phyloP scores from a whole-genome alignment of 2,888 invertebrate genomes.

The Unio delphinus region DNA sequence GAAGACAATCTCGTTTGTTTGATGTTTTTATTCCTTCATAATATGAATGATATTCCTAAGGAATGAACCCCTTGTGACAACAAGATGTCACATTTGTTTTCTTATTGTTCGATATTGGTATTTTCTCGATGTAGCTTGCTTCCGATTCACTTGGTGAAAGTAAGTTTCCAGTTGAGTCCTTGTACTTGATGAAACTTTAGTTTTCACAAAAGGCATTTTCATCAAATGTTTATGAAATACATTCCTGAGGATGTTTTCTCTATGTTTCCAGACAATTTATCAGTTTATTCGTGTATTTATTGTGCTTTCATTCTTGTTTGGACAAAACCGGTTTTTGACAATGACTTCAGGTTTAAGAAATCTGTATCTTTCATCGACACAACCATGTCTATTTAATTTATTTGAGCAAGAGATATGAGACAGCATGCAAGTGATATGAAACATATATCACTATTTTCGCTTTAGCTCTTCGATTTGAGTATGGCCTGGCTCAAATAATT shows the following conservation, averaged over 20 bases:
- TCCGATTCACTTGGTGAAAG: not conserved
- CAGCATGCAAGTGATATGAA: slow-evolving; percentile 10
- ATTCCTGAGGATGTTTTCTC: not conserved
- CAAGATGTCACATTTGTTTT: slow-evolving; percentile 5
- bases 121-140: not conserved
- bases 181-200: not conserved
- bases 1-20: not conserved
- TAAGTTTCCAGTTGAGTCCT: not conserved
- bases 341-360: slow-evolving; percentile 1
- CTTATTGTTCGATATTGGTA: slow-evolving; percentile 3
- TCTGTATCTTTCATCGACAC: slow-evolving; percentile 7
- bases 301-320: slow-evolving; percentile 1
- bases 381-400: not conserved
- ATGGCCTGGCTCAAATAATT: slow-evolving; percentile 11
- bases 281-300: slow-evolving; percentile 1
- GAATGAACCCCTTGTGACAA: slow-evolving; percentile 1
- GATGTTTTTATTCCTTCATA: not conserved
- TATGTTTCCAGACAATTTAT: not conserved
- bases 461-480: slow-evolving; percentile 13
- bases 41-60: not conserved
- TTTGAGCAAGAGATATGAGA: slow-evolving; percentile 4
- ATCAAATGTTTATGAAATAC: not conserved
- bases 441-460: slow-evolving; percentile 6
- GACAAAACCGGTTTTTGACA: not conserved
- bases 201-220: slow-evolving; percentile 1